phyloP scores from a whole-genome alignment of 2,797 vertebrate species.

The Hybognathus amarus region DNA sequence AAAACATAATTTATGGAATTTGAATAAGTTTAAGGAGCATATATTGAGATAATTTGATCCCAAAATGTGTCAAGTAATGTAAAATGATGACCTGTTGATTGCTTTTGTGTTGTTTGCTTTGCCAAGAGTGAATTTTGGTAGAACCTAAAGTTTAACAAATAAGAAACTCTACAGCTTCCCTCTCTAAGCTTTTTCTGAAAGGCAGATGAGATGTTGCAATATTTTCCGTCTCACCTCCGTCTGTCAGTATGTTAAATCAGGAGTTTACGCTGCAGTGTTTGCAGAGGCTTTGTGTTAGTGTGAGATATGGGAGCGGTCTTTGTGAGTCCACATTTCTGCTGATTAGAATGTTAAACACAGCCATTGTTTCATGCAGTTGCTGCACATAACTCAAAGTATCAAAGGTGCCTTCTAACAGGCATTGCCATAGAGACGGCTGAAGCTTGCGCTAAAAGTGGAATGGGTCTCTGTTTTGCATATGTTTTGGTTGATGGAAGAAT shows the following conservation, averaged over 20 bases:
- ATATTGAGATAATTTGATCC: background rate
- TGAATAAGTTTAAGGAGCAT: background rate
- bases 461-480: conserved; percentile 44
- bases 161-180: conserved; percentile 1
- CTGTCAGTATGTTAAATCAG: conserved; percentile 52
- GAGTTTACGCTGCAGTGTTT: conserved; percentile 51
- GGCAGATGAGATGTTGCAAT: conserved; percentile 26
- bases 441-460: conserved; percentile 43
- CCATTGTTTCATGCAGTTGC: conserved; percentile 47
- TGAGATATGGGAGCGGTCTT: conserved; percentile 50
- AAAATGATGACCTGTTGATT: too few relatives aligned
- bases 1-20: background rate
- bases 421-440: conserved; percentile 56
- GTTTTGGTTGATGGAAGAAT: conserved; percentile 51
- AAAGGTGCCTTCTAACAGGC: conserved; percentile 53
- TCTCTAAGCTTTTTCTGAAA: background rate
- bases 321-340: conserved; percentile 44
- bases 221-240: conserved; percentile 20
- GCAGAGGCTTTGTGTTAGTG: conserved; percentile 43
- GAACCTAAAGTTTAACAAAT: background rate
- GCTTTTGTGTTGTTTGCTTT: background rate
- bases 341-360: conserved; percentile 55
- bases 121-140: background rate
- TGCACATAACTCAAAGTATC: conserved; percentile 52
- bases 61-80: background rate